Evolutionary conservation across 1,140 invertebrate species (phyloP).

Genomic region (Trachymyrmex septentrionalis): DNA sequence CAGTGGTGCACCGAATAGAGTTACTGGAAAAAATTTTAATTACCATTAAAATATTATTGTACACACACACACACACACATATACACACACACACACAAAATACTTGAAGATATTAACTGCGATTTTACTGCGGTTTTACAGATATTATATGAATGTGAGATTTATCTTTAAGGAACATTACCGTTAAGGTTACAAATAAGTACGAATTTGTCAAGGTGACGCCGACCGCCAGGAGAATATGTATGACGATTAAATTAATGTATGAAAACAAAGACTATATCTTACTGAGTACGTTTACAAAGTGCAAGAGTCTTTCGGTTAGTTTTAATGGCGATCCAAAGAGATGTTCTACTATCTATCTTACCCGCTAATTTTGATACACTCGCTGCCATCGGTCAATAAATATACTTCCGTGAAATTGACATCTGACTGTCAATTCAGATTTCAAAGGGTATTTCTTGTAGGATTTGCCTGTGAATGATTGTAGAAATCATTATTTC

Average conservation of each 20-base stretch:
- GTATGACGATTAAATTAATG: constrained; percentile 66
- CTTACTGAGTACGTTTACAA: constrained; percentile 84
- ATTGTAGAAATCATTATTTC: too few species aligned
- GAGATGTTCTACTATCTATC: constrained; percentile 23
- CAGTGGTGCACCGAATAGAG: constrained; percentile 63
- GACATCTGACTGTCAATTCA: too few species aligned
- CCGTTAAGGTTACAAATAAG: constrained; percentile 67
- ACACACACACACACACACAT: constrained; percentile 32
- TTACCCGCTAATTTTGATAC: constrained; percentile 62
- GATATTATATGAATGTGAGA: constrained; percentile 83
- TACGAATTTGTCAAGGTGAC: constrained; percentile 47
- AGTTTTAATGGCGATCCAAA: constrained; percentile 17
- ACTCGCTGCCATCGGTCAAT: constrained; percentile 55
- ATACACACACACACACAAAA: constrained; percentile 14
- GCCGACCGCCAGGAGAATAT: constrained; percentile 61
- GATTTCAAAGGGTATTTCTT: too few species aligned
- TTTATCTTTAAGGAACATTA: constrained; percentile 80
- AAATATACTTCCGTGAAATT: background rate
- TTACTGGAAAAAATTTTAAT: constrained; percentile 81
- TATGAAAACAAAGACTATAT: constrained; percentile 70
- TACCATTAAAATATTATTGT: constrained; percentile 70
- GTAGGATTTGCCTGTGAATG: too few species aligned
- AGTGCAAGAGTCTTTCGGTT: constrained; percentile 7
- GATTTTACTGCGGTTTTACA: constrained; percentile 83
- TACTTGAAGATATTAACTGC: constrained; percentile 80